A percentile compares a stretch with the other conserved stretches of the same genome.
Conservation (phyloP, 2,113 vertebrate species). For the Pterophyllum scalare region DNA sequence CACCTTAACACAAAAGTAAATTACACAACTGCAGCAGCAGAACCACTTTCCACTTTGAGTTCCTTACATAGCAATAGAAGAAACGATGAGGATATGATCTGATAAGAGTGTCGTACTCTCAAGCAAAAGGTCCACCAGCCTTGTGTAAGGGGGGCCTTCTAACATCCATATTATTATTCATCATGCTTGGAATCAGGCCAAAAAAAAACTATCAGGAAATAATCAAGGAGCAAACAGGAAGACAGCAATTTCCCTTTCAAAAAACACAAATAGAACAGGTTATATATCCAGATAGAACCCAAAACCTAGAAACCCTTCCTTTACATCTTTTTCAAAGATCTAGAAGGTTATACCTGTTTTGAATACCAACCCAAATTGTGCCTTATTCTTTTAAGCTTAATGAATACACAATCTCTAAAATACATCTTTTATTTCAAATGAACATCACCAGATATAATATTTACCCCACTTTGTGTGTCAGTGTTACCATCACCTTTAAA, state of each 20-base stretch:
- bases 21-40: slow-evolving; percentile 39
- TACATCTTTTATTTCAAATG: neutral
- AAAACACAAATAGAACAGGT: slow-evolving; percentile 20
- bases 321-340: neutral
- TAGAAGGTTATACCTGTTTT: neutral
- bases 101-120: neutral
- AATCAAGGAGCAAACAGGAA: slow-evolving; percentile 48
- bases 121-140: slow-evolving; percentile 9
- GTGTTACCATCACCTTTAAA: neutral
- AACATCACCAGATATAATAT: neutral
- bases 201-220: slow-evolving; percentile 35
- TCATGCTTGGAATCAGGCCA: slow-evolving; percentile 10
- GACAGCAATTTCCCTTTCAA: slow-evolving; percentile 12
- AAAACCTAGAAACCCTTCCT: neutral
- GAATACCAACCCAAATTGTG: neutral
- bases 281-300: neutral
- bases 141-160: neutral
- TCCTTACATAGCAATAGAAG: slow-evolving; percentile 33
- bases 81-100: neutral
- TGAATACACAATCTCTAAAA: neutral
- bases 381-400: too few relatives aligned
- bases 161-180: neutral
- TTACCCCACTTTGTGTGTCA: neutral
- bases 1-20: slow-evolving; percentile 19
- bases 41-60: neutral